A percentile compares a stretch with the other conserved stretches of the same genome.
phyloP scores from a whole-genome alignment of 1,140 invertebrate genomes.

The Pygmarrhopalites habei region DNA sequence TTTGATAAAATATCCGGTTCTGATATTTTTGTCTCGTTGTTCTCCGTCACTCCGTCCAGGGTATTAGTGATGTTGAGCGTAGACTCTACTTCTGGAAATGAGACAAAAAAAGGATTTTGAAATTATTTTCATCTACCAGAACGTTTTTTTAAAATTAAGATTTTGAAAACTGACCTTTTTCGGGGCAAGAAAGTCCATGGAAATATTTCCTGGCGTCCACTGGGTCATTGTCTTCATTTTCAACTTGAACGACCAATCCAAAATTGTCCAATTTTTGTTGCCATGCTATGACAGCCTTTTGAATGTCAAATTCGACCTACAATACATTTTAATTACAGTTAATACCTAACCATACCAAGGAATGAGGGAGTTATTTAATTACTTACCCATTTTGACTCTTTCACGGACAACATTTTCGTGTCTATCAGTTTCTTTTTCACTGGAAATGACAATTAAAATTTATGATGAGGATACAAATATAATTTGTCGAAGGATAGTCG shows the following conservation, averaged over 20 bases:
- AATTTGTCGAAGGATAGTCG: no score
- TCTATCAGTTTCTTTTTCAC: slow-evolving; percentile 53
- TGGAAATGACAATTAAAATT: no score
- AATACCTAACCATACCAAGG: no score
- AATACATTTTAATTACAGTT: no score
- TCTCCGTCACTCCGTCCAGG: background rate
- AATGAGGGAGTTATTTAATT: no score
- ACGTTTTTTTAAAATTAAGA: no score
- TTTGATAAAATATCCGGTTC: background rate
- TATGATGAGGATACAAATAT: no score
- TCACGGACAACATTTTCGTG: slow-evolving; percentile 48
- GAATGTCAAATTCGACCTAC: slow-evolving; percentile 45
- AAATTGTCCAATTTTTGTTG: slow-evolving; percentile 47
- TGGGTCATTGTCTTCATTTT: slow-evolving; percentile 54
- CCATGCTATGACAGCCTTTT: slow-evolving; percentile 42
- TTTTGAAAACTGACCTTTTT: no score
- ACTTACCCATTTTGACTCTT: slow-evolving; percentile 42
- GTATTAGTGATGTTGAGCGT: background rate
- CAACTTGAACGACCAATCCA: slow-evolving; percentile 54
- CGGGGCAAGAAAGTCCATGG: slow-evolving; percentile 47
- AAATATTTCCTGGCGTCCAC: slow-evolving; percentile 51
- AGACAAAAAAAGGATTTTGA: no score
- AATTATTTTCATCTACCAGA: no score
- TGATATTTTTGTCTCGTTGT: no score
- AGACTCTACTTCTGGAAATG: no score